Evolutionary conservation across 1,140 invertebrate genomes (phyloP).

Genomic region (Calephelis virginiensis): DNA sequence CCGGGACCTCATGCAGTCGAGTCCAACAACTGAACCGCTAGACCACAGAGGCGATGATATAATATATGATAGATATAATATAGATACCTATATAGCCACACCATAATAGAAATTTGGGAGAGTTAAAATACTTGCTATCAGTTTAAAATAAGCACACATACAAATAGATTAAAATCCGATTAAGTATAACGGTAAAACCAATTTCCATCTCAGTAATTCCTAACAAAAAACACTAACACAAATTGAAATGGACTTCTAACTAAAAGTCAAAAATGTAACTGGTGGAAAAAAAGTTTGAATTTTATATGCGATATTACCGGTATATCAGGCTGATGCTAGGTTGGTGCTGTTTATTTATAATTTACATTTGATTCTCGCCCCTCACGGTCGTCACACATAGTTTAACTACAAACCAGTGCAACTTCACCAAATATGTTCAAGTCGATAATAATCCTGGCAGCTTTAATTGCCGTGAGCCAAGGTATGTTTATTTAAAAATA

Average conservation of each 20-base stretch:
- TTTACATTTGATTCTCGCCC: conserved; percentile 49
- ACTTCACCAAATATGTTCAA: conserved; percentile 37
- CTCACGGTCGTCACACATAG: conserved; percentile 32
- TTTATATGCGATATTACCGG: conserved; percentile 44
- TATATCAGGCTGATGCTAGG: conserved; percentile 47
- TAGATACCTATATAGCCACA: too few relatives aligned
- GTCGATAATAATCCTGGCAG: conserved; percentile 44
- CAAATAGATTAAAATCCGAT: background rate
- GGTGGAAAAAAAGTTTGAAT: background rate
- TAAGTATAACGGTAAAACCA: background rate
- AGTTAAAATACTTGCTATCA: too few relatives aligned
- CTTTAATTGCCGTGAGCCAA: conserved; percentile 43
- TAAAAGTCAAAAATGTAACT: background rate
- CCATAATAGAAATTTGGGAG: too few relatives aligned
- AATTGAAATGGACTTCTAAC: background rate
- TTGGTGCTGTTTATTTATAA: conserved; percentile 46
- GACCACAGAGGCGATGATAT: too few relatives aligned
- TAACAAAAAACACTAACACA: conserved; percentile 2
- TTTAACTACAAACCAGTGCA: conserved; percentile 29
- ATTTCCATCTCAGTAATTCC: background rate
- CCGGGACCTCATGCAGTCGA: too few relatives aligned
- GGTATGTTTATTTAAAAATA: conserved; percentile 41
- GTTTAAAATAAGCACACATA: too few relatives aligned
- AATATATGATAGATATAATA: too few relatives aligned
- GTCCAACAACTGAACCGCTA: too few relatives aligned